Percentiles rank a stretch among this genome's conserved stretches.
phyloP scores from a whole-genome alignment of 2,888 invertebrate genomes.

The Nemotelus pantherinus region DNA sequence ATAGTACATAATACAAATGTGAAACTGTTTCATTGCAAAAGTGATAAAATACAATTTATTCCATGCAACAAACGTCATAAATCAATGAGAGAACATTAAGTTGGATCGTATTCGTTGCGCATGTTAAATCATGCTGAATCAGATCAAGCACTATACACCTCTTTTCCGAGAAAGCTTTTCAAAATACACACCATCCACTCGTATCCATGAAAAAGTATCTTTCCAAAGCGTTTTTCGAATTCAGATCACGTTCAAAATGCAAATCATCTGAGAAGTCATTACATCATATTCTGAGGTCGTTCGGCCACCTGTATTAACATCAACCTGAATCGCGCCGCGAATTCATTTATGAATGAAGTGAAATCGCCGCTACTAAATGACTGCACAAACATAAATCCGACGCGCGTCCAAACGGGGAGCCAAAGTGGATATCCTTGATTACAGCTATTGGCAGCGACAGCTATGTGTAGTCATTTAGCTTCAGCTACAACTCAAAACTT shows the following conservation, averaged over 20 bases:
- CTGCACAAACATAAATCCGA: conserved; percentile 28
- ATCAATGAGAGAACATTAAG: too few species aligned
- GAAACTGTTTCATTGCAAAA: too few species aligned
- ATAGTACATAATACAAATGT: too few species aligned
- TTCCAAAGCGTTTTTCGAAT: not conserved
- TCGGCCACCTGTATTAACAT: conserved; percentile 31
- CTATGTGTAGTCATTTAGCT: not conserved
- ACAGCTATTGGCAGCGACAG: conserved; percentile 12
- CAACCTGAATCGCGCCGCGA: conserved; percentile 20
- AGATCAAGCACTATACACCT: too few species aligned
- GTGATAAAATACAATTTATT: too few species aligned
- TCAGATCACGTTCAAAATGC: not conserved
- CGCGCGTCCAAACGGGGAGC: conserved; percentile 7
- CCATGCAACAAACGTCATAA: too few species aligned
- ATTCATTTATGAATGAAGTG: conserved; percentile 35
- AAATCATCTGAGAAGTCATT: conserved; percentile 21
- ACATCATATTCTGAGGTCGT: conserved; percentile 36
- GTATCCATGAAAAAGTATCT: too few species aligned
- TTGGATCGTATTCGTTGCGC: too few species aligned
- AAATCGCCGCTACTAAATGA: conserved; percentile 23
- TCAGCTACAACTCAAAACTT: conserved; percentile 3
- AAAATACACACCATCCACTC: too few species aligned
- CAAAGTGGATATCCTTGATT: conserved; percentile 38
- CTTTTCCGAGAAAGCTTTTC: too few species aligned
- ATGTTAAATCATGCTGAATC: too few species aligned